phyloP scores from a whole-genome alignment of 2,888 invertebrate genomes.

The Phaedon cochleariae region DNA sequence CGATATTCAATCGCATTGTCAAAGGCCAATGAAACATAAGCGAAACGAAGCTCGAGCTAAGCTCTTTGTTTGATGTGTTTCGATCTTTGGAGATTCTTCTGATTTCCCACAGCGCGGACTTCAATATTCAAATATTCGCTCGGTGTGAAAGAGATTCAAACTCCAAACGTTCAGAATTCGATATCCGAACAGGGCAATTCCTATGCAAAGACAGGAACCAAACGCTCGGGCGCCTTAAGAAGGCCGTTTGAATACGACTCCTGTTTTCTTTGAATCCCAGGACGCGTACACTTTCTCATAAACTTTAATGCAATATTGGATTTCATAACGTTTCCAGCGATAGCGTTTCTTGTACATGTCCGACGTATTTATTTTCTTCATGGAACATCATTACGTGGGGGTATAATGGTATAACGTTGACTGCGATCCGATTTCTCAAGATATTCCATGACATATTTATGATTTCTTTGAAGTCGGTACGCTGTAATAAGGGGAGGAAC shows the following conservation, averaged over 20 bases:
- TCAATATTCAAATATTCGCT: constrained; percentile 55
- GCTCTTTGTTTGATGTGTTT: constrained; percentile 43
- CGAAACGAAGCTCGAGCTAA: constrained; percentile 23
- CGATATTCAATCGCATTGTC: no score
- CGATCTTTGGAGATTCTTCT: constrained; percentile 44
- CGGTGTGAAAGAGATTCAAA: constrained; percentile 52
- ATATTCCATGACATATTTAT: background rate
- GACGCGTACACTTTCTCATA: constrained; percentile 46
- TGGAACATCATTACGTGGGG: constrained; percentile 3
- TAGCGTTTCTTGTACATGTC: constrained; percentile 13
- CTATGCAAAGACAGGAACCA: constrained; percentile 58
- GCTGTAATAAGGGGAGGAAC: background rate
- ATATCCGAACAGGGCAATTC: constrained; percentile 56
- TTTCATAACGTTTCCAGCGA: constrained; percentile 36
- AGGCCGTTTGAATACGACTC: constrained; percentile 55
- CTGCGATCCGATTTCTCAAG: constrained; percentile 4
- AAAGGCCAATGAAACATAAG: background rate
- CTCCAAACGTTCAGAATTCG: constrained; percentile 55
- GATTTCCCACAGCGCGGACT: constrained; percentile 51
- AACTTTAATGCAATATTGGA: constrained; percentile 52
- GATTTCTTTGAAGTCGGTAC: background rate
- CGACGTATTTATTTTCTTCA: background rate
- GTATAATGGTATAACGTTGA: background rate
- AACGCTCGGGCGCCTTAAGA: constrained; percentile 53
- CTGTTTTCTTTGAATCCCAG: constrained; percentile 53